phyloP scores from a whole-genome alignment of 1,140 invertebrate genomes.

The Asobara japonica region DNA sequence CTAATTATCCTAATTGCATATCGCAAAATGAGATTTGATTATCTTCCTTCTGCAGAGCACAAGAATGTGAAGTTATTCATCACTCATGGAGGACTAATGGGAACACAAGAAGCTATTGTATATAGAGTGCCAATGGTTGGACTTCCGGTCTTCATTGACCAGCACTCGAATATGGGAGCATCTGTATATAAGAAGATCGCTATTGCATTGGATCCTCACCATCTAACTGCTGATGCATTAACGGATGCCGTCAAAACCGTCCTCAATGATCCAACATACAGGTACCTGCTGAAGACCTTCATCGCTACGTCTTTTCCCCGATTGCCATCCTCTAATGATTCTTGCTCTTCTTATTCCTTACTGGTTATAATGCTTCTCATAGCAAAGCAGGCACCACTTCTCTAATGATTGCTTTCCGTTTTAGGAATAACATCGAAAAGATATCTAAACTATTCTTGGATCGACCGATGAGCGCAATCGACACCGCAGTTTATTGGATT shows the following conservation, averaged over 20 bases:
- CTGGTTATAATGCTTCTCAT: too few species aligned
- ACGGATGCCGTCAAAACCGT: slow-evolving; percentile 35
- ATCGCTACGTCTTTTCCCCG: not conserved
- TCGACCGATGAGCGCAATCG: slow-evolving; percentile 62
- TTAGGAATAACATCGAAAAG: slow-evolving; percentile 34
- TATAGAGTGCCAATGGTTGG: slow-evolving; percentile 60
- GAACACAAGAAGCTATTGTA: slow-evolving; percentile 58
- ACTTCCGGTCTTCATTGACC: slow-evolving; percentile 51
- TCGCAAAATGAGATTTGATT: not conserved
- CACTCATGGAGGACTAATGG: slow-evolving; percentile 63
- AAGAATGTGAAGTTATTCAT: slow-evolving; percentile 57
- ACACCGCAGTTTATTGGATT: slow-evolving; percentile 68
- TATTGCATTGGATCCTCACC: slow-evolving; percentile 28
- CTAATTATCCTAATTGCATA: not conserved
- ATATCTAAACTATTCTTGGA: slow-evolving; percentile 51
- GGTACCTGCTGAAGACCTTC: slow-evolving; percentile 14
- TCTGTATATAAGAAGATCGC: slow-evolving; percentile 31
- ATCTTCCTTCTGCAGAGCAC: slow-evolving; percentile 46
- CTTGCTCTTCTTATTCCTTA: too few species aligned
- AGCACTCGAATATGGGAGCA: slow-evolving; percentile 27
- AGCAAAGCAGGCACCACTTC: too few species aligned
- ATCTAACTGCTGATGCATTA: slow-evolving; percentile 36
- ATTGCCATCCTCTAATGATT: not conserved
- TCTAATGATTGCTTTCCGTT: slow-evolving; percentile 1
- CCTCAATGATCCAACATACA: slow-evolving; percentile 37